Evolutionary conservation across 2,797 vertebrate species (phyloP), one percentile per base, ranked within the genome.

Genomic region (Chloroceryle amazona): DNA sequence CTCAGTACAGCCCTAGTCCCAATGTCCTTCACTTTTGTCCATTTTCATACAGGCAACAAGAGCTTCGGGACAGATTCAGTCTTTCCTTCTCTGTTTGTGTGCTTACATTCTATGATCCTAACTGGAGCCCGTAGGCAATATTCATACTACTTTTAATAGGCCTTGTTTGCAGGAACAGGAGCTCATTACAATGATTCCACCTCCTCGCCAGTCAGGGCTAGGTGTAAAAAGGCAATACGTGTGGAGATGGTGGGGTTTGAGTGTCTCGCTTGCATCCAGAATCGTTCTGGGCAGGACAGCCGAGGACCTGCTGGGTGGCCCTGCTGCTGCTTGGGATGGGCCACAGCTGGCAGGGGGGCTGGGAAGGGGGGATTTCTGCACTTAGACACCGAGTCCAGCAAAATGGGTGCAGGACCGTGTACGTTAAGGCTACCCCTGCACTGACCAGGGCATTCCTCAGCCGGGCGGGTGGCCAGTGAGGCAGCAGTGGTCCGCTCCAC

Each of bases 321-420:
- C 13, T 1, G 0, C 23, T 8, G 6, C 15, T 19, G 6, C 72
- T 78, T 37, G 23, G 67, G 67, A 57, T 25, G 60, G 41, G 28
- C 16, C 70, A 49, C 25, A 81, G 83, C 26, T 58, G 15, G 16
- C 15, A 35, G 21, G 22, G 41, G n/a, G 31, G 28, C 4, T 6
- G 33, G 19, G 47, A 70, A 51, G 20, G 13, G 7, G 7, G 0
- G 3, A 25, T 37, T 92, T 71, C 41, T 61, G 25, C 82, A 49
- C 29, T 57, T 67, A n/a, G 19, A 25, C 52, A 71, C 8, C 0
- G 1, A 73, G 21, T 31, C 76, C 42, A 72, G 55, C 44, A 67
- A 70, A 82, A 54, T 1, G 7, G 22, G 49, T 61, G 29, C 19
- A 58, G 31, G 29, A 49, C 6, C 0, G 0, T 3, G 9, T 11